Conservation (phyloP, 2,797 vertebrate species). For the Ciconia nigra region DNA sequence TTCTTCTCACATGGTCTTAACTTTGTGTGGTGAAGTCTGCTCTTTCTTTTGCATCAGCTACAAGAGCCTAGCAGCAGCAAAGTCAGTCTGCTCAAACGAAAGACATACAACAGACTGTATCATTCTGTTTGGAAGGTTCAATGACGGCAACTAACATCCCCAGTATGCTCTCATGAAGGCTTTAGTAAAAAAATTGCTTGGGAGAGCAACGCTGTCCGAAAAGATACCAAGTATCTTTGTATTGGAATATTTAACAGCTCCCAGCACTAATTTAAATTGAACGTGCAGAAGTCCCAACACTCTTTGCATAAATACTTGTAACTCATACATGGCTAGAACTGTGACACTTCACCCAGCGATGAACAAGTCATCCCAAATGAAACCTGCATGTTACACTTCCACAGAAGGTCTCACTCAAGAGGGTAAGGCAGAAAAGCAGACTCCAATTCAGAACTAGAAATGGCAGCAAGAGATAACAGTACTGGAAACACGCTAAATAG, state of each 20-base stretch:
- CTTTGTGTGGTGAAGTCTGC: background rate
- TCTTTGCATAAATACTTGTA: background rate
- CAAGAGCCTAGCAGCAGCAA: background rate
- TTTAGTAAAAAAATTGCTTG: background rate
- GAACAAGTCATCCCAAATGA: background rate
- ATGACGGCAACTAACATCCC: background rate
- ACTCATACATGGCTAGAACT: background rate
- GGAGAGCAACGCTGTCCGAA: background rate
- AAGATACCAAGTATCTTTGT: background rate
- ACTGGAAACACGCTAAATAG: background rate
- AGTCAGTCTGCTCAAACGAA: background rate
- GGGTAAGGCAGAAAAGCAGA: background rate
- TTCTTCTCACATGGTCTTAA: background rate
- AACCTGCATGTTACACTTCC: background rate
- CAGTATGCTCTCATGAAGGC: background rate
- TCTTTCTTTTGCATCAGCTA: background rate
- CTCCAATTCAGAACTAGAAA: background rate
- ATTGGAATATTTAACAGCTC: background rate
- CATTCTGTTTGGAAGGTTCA: background rate
- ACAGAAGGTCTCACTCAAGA: background rate
- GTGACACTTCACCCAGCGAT: background rate
- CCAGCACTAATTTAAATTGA: background rate
- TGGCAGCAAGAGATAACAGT: background rate
- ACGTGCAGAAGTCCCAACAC: background rate
- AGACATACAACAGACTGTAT: background rate